phyloP scores from a whole-genome alignment of 2,888 invertebrate genomes.

The Cerastis leucographa region DNA sequence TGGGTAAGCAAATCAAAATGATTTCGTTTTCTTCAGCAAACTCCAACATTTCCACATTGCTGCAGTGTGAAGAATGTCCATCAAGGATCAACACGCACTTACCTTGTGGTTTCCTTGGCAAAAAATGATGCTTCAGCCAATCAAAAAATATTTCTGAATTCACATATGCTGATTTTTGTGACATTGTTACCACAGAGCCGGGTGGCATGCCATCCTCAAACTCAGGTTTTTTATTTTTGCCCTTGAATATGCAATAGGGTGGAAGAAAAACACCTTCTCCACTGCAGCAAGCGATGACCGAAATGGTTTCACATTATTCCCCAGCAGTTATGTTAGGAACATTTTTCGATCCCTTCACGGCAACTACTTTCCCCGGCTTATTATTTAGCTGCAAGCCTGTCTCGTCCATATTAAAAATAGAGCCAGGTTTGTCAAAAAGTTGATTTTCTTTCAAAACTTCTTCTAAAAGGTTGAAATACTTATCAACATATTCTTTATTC shows the following conservation, averaged over 20 bases:
- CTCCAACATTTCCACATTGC: constrained; percentile 54
- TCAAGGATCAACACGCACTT: constrained; percentile 55
- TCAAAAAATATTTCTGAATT: constrained; percentile 48
- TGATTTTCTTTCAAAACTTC: constrained; percentile 34
- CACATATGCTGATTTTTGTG: constrained; percentile 53
- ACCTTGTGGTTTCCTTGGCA: constrained; percentile 50
- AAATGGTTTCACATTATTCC: constrained; percentile 73
- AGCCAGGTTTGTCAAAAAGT: constrained; percentile 38
- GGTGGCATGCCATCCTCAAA: constrained; percentile 58
- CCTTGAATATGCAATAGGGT: constrained; percentile 37
- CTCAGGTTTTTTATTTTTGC: constrained; percentile 39
- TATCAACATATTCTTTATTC: constrained; percentile 41
- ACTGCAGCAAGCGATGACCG: constrained; percentile 74
- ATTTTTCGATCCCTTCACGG: constrained; percentile 60
- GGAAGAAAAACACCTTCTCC: constrained; percentile 65
- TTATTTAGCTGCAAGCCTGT: constrained; percentile 58
- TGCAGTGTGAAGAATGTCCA: constrained; percentile 56
- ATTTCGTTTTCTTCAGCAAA: constrained; percentile 50
- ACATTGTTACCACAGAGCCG: constrained; percentile 49
- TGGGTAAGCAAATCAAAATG: constrained; percentile 50
- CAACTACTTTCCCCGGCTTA: constrained; percentile 54
- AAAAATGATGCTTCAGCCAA: constrained; percentile 50
- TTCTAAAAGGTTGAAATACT: constrained; percentile 30
- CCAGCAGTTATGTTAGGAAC: constrained; percentile 70
- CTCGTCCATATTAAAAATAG: constrained; percentile 61